These are phyloP conservation scores for Drosophila athabasca DNA, from an alignment of 1,140 invertebrate species.

Conservation along the genomic window DNA sequence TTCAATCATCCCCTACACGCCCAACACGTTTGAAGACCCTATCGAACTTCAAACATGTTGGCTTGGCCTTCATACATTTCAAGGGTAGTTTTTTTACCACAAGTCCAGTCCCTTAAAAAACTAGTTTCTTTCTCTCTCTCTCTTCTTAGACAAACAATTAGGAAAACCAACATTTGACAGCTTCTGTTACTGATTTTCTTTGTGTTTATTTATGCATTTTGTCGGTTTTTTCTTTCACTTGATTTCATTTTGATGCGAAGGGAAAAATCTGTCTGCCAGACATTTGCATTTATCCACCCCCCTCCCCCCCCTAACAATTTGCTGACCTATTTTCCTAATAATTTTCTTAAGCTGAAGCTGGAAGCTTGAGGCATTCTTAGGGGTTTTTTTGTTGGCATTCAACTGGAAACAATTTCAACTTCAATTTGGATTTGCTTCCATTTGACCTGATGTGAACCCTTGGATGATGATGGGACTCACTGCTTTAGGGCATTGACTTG, in stretches of 20 bases:
- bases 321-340: conserved; percentile 68
- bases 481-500: conserved; percentile 45
- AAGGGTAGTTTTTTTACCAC: conserved; percentile 55
- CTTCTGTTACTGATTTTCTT: conserved; percentile 40
- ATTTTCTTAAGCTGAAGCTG: conserved; percentile 56
- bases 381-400: conserved; percentile 33
- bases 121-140: conserved; percentile 30
- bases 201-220: conserved; percentile 74
- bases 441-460: conserved; percentile 39
- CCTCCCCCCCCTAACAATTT: conserved; percentile 37
- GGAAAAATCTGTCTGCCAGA: conserved; percentile 48
- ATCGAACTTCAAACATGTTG: conserved; percentile 36
- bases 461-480: no score
- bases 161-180: conserved; percentile 53
- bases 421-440: conserved; percentile 47
- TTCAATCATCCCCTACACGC: neutral
- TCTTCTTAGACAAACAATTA: conserved; percentile 47
- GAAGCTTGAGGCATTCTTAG: conserved; percentile 8
- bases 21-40: conserved; percentile 14
- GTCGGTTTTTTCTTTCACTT: conserved; percentile 52
- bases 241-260: conserved; percentile 69
- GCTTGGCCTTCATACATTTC: conserved; percentile 1
- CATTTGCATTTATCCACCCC: conserved; percentile 64
- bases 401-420: conserved; percentile 68
- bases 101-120: conserved; percentile 37